Evolutionary conservation across 2,888 invertebrate species (phyloP), one percentile per base, ranked within the genome.

Genomic region (Ormyrus labotus): DNA sequence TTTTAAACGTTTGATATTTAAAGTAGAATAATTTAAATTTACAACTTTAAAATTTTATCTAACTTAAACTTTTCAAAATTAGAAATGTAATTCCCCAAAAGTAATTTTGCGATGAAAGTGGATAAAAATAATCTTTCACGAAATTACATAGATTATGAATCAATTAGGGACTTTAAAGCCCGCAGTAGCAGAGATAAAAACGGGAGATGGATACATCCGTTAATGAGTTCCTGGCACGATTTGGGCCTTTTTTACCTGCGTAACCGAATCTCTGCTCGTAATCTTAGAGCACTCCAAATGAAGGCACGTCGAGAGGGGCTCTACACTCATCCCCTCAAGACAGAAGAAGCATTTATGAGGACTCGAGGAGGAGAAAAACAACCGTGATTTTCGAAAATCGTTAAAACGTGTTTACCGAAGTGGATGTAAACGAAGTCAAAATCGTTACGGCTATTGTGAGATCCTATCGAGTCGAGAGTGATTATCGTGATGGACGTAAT

Each of bases 171-270:
- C 9, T 55, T 48, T 34, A 57, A 34, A 65, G 34, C 7, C 7
- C 9, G 13, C 47, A 6, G 13, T 2, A 48, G 8, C 48, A 8
- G 34, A 11, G 47, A 34, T 34, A 34, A 34, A 34, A 34, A 8
- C 0, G 47, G n/a, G n/a, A 9, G 9, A 45, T 53, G 8, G 72
- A 72, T 63, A 48, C 13, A 60, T 51, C 48, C 19, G 70, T 71
- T 78, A 78, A 78, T 71, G 71, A 70, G 77, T 47, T 51, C 58
- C 71, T 65, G 77, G 77, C 70, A 65, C 70, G 71, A 60, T 10
- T 34, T 48, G 55, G 19, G 19, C 13, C 57, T 50, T 34, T 4
- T 55, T 57, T 65, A 77, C 64, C 77, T 77, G 70, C 64, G 50
- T 45, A 64, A 57, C 65, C 64, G 71, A 58, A 78, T 78, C 70